Evolutionary conservation across 2,113 vertebrate genomes (phyloP), one percentile per base, ranked within the genome.

Genomic region (Sporophila hypoxantha): DNA sequence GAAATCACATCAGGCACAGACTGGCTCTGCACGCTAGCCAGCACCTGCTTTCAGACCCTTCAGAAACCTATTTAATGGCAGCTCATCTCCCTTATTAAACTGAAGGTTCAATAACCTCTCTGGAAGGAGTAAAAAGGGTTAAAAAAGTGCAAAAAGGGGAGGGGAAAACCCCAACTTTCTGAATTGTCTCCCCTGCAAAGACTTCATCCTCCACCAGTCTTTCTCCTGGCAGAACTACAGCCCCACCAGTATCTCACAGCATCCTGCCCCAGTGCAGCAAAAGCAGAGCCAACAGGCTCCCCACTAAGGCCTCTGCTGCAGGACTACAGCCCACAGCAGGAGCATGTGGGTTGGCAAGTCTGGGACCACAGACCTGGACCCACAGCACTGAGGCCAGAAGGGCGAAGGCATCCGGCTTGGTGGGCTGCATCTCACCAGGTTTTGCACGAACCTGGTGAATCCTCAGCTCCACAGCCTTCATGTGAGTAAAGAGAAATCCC

Each of bases 331-430:
- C 71, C 3, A 1, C 27, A 41, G 10, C 25, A 62, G 27, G 5
- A 85, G 12, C 12, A 39, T 4, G 9, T 8, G n/a, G 60, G 13
- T 23, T 79, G 64, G 52, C 59, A 59, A n/a, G 17, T 26, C 32
- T 57, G 37, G 30, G 46, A 88, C 32, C 22, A 23, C 79, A 82
- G 39, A 71, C 50, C 41, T 68, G 36, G 17, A 3, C 18, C 32
- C 0, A 5, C 37, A 47, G 46, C 9, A 17, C 26, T 8, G 60
- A 22, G 27, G 42, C 6, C 1, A 2, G 12, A 5, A 65, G 30
- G 25, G 32, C 26, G 19, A 76, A 47, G 30, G 66, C 0, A 3
- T 41, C 34, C 0, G 1, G 67, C 59, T 81, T 0, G 1, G 52
- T 0, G 25, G 42, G n/a, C 30, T 76, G 47, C 7, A 55, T 39